Percentiles rank a stretch among this genome's conserved stretches.
Evolutionary conservation across 2,113 vertebrate genomes (phyloP).

Genomic region (Hucho hucho): DNA sequence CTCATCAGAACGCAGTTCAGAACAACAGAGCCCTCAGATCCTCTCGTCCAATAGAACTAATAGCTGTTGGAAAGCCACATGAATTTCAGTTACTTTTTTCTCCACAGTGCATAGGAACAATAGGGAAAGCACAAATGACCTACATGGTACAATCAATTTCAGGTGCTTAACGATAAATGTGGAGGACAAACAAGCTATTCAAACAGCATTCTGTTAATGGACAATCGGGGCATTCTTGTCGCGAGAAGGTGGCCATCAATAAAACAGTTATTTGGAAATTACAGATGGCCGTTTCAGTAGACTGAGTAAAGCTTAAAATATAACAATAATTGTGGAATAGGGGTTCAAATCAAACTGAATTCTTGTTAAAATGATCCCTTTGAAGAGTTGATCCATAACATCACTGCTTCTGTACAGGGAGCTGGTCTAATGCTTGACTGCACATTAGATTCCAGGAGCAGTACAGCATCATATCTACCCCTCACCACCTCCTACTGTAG

Average conservation of each 20-base stretch:
- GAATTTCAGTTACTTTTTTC: background rate
- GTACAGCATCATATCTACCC: too few species aligned
- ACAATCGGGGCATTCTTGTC: background rate
- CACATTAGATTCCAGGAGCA: too few species aligned
- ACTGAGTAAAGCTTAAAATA: too few species aligned
- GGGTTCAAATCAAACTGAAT: too few species aligned
- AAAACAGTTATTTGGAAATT: too few species aligned
- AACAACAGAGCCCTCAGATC: background rate
- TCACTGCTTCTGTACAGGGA: too few species aligned
- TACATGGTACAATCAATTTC: background rate
- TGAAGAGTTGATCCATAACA: too few species aligned
- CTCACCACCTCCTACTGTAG: background rate
- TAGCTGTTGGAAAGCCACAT: background rate
- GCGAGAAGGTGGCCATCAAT: background rate
- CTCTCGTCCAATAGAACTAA: background rate
- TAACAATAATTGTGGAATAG: too few species aligned
- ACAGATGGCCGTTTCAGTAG: too few species aligned
- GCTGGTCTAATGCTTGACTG: too few species aligned
- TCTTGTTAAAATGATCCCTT: too few species aligned
- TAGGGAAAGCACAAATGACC: slow-evolving; percentile 14
- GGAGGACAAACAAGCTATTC: background rate
- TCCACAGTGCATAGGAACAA: background rate
- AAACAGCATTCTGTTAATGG: background rate
- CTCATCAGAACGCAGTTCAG: slow-evolving; percentile 18
- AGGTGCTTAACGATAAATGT: background rate